Percentiles rank a stretch among this genome's conserved stretches.
These are phyloP conservation scores for Tragelaphus strepsiceros DNA, from an alignment of 2,113 vertebrate genomes.

Conservation along the genomic window DNA sequence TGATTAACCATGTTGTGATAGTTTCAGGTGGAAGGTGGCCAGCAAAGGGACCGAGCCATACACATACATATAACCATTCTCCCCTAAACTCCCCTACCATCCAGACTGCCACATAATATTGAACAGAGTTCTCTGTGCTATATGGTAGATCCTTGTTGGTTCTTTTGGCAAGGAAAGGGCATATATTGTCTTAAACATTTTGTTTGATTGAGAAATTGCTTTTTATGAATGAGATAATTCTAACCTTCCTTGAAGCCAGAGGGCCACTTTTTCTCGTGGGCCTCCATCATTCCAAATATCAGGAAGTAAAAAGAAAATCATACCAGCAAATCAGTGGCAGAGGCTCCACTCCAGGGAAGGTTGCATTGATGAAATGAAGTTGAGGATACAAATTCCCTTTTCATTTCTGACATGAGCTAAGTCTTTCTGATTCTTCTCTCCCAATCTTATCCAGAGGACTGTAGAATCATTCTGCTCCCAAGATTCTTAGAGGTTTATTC, in stretches of 20 bases:
- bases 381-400: conserved; percentile 1
- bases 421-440: background rate
- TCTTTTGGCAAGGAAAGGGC: background rate
- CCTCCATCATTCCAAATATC: background rate
- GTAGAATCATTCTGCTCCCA: background rate
- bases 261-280: background rate
- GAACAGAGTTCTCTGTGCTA: background rate
- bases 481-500: background rate
- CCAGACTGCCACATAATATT: background rate
- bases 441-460: background rate
- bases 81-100: background rate
- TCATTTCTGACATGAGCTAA: background rate
- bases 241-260: background rate
- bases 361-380: background rate
- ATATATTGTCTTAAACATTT: background rate
- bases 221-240: background rate
- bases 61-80: background rate
- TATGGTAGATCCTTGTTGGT: background rate
- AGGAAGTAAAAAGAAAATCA: background rate
- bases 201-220: background rate
- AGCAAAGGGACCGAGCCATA: background rate
- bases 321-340: background rate
- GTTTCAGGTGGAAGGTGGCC: background rate
- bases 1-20: background rate
- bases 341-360: background rate